A percentile compares a stretch with the other conserved stretches of the same genome.
These are phyloP conservation scores for Cynopterus sphinx DNA, from an alignment of 2,797 vertebrate genomes.

Conservation along the genomic window DNA sequence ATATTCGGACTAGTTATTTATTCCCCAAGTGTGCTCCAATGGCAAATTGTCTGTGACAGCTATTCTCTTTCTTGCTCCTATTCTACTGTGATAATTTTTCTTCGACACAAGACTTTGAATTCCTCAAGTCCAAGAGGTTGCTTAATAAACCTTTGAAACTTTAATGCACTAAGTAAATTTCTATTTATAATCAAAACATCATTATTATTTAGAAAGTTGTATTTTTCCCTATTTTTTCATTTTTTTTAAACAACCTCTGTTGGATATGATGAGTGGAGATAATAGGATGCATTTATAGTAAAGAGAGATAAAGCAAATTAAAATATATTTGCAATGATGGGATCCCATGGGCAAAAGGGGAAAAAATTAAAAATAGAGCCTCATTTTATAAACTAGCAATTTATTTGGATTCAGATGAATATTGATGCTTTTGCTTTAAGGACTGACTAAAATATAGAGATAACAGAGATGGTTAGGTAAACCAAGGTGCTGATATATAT, in stretches of 20 bases:
- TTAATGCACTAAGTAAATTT: neutral
- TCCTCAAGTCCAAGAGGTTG: neutral
- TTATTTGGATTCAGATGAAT: neutral
- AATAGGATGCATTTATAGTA: neutral
- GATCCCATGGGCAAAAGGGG: neutral
- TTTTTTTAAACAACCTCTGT: neutral
- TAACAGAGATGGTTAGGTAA: neutral
- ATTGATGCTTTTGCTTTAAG: constrained; percentile 1
- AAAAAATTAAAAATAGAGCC: neutral
- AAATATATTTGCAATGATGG: neutral
- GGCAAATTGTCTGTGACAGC: neutral
- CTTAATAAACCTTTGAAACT: neutral
- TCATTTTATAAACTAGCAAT: neutral
- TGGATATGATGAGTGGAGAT: neutral
- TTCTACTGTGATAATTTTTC: neutral
- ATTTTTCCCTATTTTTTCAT: neutral
- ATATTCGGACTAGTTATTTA: neutral
- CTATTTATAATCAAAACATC: neutral
- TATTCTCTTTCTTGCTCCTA: neutral
- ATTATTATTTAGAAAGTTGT: neutral
- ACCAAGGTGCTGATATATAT: neutral
- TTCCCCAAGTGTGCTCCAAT: neutral
- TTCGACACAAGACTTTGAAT: neutral
- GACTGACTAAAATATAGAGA: neutral
- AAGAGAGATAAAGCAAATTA: neutral